phyloP scores from a whole-genome alignment of 2,797 vertebrate genomes.

The Notolepis coatsorum region DNA sequence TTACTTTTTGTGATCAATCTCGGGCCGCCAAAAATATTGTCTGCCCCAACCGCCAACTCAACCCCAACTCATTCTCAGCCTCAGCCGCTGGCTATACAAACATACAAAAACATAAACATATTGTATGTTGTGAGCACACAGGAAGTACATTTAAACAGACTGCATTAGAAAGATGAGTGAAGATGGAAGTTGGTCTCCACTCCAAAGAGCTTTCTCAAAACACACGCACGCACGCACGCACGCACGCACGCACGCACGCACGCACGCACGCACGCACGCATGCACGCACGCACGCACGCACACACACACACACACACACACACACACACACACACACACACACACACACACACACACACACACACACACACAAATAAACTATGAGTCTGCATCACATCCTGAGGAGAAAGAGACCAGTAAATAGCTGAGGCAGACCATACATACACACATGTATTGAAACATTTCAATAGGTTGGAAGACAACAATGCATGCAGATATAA shows the following conservation, averaged over 20 bases:
- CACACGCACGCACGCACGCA: background rate
- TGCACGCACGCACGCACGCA: background rate
- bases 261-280: background rate
- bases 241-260: background rate
- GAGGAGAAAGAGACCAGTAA: background rate
- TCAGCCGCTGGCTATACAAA: too few species aligned
- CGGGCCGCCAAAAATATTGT: too few species aligned
- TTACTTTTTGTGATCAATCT: too few species aligned
- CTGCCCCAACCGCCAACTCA: too few species aligned
- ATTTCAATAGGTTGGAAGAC: slow-evolving; percentile 25
- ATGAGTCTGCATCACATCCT: slow-evolving; percentile 16
- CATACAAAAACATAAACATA: slow-evolving; percentile 19
- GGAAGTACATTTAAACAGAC: background rate
- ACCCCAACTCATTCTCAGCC: background rate
- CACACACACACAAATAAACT: slow-evolving; percentile 19
- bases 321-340: background rate
- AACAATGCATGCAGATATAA: slow-evolving; percentile 34
- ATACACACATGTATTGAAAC: background rate
- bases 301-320: background rate
- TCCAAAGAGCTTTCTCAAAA: slow-evolving; percentile 41
- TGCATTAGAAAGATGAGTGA: slow-evolving; percentile 13
- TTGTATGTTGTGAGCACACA: too few species aligned
- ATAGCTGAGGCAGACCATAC: slow-evolving; percentile 9
- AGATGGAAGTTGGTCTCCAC: slow-evolving; percentile 40
- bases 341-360: background rate